Conservation (phyloP, 2,797 vertebrate genomes). For the Poeciliopsis paucimaculata region DNA sequence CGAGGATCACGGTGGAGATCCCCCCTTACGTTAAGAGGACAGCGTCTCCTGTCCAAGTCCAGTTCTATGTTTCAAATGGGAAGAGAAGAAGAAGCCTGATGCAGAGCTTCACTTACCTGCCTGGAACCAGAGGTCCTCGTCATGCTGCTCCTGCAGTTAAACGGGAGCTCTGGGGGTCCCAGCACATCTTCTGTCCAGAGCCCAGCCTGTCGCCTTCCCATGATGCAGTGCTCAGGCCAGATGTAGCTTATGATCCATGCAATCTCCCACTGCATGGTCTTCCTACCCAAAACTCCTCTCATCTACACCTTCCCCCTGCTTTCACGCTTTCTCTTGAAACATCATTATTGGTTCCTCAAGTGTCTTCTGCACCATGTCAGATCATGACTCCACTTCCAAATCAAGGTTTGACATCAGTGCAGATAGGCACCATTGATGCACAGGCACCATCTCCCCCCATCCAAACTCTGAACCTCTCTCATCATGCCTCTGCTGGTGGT, state of each 20-base stretch:
- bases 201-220: slow-evolving; percentile 71
- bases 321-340: slow-evolving; percentile 19
- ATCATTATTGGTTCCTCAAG: slow-evolving; percentile 27
- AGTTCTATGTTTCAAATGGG: slow-evolving; percentile 94
- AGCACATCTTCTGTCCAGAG: slow-evolving; percentile 70
- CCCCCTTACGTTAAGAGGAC: slow-evolving; percentile 88
- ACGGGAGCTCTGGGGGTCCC: slow-evolving; percentile 84
- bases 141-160: slow-evolving; percentile 74
- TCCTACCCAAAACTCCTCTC: slow-evolving; percentile 55
- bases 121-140: slow-evolving; percentile 1
- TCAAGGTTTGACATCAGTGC: slow-evolving; percentile 40
- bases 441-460: slow-evolving; percentile 41
- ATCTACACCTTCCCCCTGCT: slow-evolving; percentile 34
- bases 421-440: slow-evolving; percentile 66
- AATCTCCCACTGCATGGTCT: slow-evolving; percentile 81
- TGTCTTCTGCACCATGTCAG: slow-evolving; percentile 6
- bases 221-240: slow-evolving; percentile 72
- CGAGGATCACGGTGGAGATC: slow-evolving; percentile 88
- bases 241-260: slow-evolving; percentile 76
- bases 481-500: slow-evolving; percentile 36
- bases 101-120: slow-evolving; percentile 89
- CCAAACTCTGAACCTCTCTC: slow-evolving; percentile 42
- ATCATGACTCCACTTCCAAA: slow-evolving; percentile 15
- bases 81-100: slow-evolving; percentile 91
- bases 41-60: slow-evolving; percentile 85